phyloP scores from a whole-genome alignment of 2,888 invertebrate species.

The Chaitophorus viminalis region DNA sequence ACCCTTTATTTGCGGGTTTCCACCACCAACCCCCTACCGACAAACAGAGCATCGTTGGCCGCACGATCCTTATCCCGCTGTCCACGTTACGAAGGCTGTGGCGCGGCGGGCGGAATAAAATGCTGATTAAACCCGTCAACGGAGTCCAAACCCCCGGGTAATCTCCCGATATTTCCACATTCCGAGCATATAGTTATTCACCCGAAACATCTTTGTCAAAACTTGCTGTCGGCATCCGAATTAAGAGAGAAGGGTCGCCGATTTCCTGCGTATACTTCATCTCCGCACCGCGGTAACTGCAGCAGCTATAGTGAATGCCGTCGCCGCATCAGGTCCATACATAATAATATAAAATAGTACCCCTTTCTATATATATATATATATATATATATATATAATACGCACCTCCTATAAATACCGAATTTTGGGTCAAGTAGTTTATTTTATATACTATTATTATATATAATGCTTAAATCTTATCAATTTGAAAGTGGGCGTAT shows the following conservation, averaged over 20 bases:
- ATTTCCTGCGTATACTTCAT: background rate
- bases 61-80: too few species aligned
- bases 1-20: slow-evolving; percentile 24
- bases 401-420: background rate
- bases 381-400: background rate
- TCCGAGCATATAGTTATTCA: slow-evolving; percentile 19
- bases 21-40: background rate
- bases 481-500: background rate
- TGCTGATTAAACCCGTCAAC: slow-evolving; percentile 45
- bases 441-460: background rate
- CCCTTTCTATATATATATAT: background rate
- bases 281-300: background rate
- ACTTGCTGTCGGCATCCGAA: slow-evolving; percentile 22
- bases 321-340: background rate
- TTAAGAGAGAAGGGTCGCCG: background rate
- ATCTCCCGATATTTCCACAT: slow-evolving; percentile 44
- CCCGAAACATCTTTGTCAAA: slow-evolving; percentile 43
- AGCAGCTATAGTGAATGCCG: background rate
- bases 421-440: background rate
- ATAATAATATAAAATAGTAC: background rate
- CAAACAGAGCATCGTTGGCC: too few species aligned
- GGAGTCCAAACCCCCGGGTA: slow-evolving; percentile 15
- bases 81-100: too few species aligned
- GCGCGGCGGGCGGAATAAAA: slow-evolving; percentile 6
- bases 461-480: background rate